A percentile compares a stretch with the other conserved stretches of the same genome.
These are phyloP conservation scores for Hybognathus amarus DNA, from an alignment of 2,797 vertebrate genomes.

Conservation along the genomic window DNA sequence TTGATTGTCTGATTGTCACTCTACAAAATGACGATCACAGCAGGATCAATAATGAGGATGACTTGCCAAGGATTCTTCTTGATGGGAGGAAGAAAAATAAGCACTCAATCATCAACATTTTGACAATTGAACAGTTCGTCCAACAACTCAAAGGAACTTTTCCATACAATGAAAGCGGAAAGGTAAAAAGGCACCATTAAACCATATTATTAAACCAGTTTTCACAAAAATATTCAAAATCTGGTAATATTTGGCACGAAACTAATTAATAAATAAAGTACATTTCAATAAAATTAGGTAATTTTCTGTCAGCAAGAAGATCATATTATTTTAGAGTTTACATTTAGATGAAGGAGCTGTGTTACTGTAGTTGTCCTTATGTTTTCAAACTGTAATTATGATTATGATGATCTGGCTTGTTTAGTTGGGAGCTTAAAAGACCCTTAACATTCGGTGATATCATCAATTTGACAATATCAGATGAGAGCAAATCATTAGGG, in stretches of 20 bases:
- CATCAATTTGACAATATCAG: neutral
- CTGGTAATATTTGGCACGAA: neutral
- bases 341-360: neutral
- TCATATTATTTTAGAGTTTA: neutral
- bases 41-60: neutral
- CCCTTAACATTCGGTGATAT: neutral
- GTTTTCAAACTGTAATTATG: too few species aligned
- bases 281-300: neutral
- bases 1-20: too few species aligned
- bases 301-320: neutral
- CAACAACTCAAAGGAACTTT: neutral
- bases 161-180: neutral
- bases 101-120: neutral
- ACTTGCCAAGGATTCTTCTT: neutral
- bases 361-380: neutral
- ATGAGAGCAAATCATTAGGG: neutral
- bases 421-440: neutral
- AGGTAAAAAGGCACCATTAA: neutral
- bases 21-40: neutral
- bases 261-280: neutral
- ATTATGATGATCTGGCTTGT: too few species aligned
- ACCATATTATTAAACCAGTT: neutral
- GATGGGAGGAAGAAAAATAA: neutral
- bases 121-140: too few species aligned
- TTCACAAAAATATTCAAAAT: neutral